A percentile compares a stretch with the other conserved stretches of the same genome.
These are phyloP conservation scores for Smithornis capensis DNA, from an alignment of 2,113 vertebrate genomes.

Conservation along the genomic window DNA sequence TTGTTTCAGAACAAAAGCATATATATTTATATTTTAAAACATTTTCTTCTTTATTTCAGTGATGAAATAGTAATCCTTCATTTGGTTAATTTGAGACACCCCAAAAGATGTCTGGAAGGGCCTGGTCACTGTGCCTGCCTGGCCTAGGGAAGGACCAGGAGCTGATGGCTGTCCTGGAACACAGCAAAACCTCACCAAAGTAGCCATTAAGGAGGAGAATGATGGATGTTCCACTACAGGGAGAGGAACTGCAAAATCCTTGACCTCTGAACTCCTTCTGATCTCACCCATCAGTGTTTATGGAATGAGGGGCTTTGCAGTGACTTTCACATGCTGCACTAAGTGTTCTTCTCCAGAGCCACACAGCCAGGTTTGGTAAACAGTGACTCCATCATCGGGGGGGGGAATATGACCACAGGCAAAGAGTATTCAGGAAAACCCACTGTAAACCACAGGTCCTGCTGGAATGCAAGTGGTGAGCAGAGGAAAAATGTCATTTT, in stretches of 20 bases:
- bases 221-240: rapidly evolving
- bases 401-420: not conserved
- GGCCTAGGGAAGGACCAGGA: not conserved
- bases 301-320: not conserved
- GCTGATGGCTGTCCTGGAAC: not conserved
- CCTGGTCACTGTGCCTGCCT: not conserved
- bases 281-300: not conserved
- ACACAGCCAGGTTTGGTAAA: not conserved
- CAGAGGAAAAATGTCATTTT: not conserved
- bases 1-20: not conserved
- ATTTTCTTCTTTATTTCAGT: not conserved
- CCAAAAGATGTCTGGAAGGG: not conserved
- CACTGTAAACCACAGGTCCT: not conserved
- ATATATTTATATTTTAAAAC: not conserved
- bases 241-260: not conserved
- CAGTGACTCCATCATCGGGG: not conserved
- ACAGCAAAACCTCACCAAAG: not conserved
- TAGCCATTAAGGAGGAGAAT: not conserved
- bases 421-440: not conserved
- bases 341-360: not conserved
- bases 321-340: not conserved
- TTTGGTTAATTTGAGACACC: not conserved
- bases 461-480: not conserved
- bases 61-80: not conserved
- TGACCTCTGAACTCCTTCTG: not conserved